Evolutionary conservation across 1,140 invertebrate species (phyloP).

Genomic region (Nylanderia fulva): DNA sequence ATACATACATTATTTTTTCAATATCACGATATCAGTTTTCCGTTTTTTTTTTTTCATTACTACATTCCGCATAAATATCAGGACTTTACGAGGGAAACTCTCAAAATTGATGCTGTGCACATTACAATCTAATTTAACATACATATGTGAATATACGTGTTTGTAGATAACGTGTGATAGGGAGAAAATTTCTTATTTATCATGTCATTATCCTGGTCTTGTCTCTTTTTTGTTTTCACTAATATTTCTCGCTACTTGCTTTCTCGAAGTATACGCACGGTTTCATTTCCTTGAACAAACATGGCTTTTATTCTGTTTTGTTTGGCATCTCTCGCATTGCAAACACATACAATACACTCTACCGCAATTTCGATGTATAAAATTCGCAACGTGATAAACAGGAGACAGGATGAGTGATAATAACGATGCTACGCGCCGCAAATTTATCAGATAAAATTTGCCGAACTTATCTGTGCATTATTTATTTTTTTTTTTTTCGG

Average conservation of each 20-base stretch:
- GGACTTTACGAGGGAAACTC: not conserved
- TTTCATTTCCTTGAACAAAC: constrained; percentile 14
- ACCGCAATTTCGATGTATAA: not conserved
- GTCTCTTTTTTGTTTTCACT: not conserved
- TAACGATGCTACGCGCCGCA: not conserved
- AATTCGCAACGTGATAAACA: constrained; percentile 5
- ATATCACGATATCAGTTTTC: not conserved
- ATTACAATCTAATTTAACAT: not conserved
- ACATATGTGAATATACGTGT: not conserved
- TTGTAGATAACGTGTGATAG: not conserved
- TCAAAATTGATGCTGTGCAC: not conserved
- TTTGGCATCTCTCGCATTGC: not conserved
- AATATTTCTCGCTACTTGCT: not conserved
- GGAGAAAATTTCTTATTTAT: no score
- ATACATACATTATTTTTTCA: not conserved
- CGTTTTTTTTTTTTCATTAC: not conserved
- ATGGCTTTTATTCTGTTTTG: constrained; percentile 4
- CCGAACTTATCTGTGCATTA: constrained; percentile 2
- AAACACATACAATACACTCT: no score
- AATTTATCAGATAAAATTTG: constrained; percentile 28
- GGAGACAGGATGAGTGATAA: not conserved
- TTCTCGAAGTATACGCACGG: not conserved
- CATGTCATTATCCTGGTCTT: not conserved
- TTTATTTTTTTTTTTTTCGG: no score
- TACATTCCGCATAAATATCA: not conserved